Conservation (phyloP, 2,113 vertebrate species). For the Numida meleagris region DNA sequence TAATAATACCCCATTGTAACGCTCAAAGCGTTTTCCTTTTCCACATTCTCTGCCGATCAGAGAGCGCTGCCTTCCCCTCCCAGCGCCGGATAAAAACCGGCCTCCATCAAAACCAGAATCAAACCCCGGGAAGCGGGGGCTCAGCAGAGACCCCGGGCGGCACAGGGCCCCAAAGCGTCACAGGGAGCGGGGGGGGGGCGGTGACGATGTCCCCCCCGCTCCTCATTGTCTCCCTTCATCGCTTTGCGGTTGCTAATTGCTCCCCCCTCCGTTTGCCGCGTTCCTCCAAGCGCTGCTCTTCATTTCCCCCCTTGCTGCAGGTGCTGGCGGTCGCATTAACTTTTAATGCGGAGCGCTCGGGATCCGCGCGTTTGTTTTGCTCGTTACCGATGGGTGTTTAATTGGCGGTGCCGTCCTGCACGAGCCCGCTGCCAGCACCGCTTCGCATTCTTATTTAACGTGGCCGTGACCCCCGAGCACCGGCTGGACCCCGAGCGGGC, state of each 20-base stretch:
- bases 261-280: conserved; percentile 69
- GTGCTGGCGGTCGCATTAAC: conserved; percentile 70
- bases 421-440: neutral
- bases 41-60: neutral
- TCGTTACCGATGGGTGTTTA: conserved; percentile 67
- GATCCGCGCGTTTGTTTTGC: conserved; percentile 47
- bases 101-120: neutral
- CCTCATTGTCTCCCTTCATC: conserved; percentile 49
- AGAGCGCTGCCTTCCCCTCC: neutral
- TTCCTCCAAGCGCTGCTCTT: conserved; percentile 71
- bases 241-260: conserved; percentile 73
- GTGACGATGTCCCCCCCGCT: neutral
- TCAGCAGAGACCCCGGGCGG: too few relatives aligned
- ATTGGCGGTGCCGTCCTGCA: conserved; percentile 51
- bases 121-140: neutral
- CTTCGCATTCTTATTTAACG: neutral
- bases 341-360: conserved; percentile 54
- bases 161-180: too few relatives aligned
- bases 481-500: fast-evolving
- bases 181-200: too few relatives aligned
- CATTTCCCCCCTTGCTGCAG: conserved; percentile 73
- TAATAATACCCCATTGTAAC: neutral
- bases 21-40: neutral
- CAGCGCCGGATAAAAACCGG: neutral
- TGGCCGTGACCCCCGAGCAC: neutral